These are phyloP conservation scores for Cotesia chilonis DNA, from an alignment of 1,140 invertebrate species.

Conservation along the genomic window DNA sequence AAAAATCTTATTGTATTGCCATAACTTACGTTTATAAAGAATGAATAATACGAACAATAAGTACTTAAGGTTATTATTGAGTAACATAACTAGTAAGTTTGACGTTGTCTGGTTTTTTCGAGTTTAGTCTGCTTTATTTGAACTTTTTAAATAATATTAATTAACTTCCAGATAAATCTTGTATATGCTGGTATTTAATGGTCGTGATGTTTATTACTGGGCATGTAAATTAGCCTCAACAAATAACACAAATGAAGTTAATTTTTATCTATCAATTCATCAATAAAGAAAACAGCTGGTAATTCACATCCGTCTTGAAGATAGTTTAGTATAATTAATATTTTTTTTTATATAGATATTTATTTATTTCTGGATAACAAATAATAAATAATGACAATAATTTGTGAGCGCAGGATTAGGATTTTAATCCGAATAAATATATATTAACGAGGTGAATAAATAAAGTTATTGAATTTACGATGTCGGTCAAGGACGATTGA, in stretches of 20 bases:
- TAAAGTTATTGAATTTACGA: not conserved
- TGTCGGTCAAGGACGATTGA: slow-evolving; percentile 1
- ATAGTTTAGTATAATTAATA: too few relatives aligned
- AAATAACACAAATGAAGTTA: too few relatives aligned
- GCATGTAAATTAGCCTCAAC: too few relatives aligned
- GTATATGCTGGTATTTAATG: not conserved
- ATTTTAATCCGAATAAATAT: too few relatives aligned
- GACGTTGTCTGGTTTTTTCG: not conserved
- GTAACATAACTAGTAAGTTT: not conserved
- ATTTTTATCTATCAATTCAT: too few relatives aligned
- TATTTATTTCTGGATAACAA: too few relatives aligned
- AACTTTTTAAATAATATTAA: not conserved
- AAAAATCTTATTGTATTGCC: not conserved
- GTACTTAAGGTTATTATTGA: not conserved
- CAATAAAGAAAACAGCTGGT: too few relatives aligned
- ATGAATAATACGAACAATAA: slow-evolving; percentile 1
- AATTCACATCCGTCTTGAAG: too few relatives aligned
- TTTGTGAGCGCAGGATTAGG: too few relatives aligned
- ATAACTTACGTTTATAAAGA: slow-evolving; percentile 2
- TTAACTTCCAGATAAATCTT: slow-evolving; percentile 7
- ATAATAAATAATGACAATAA: too few relatives aligned
- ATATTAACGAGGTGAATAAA: too few relatives aligned
- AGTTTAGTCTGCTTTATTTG: not conserved
- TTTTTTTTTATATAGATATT: too few relatives aligned
- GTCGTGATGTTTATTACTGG: not conserved